Conservation (phyloP, 1,140 invertebrate genomes). For the Cepaea nemoralis region DNA sequence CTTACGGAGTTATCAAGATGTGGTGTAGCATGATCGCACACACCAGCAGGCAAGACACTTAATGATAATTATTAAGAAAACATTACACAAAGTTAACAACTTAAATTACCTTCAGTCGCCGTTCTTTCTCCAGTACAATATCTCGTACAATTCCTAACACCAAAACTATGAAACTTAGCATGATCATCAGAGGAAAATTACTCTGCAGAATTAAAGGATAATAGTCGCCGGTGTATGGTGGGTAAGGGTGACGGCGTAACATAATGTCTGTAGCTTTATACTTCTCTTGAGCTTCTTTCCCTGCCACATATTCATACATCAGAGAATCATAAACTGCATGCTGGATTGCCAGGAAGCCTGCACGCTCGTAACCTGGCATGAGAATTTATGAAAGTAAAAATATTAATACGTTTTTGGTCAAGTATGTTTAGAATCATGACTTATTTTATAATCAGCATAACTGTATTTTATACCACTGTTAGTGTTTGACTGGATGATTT, state of each 20-base stretch:
- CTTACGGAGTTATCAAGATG: too few relatives aligned
- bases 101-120: slow-evolving; percentile 68
- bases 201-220: slow-evolving; percentile 73
- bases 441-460: too few relatives aligned
- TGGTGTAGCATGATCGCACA: too few relatives aligned
- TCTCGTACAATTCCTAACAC: slow-evolving; percentile 68
- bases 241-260: slow-evolving; percentile 75
- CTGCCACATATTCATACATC: slow-evolving; percentile 65
- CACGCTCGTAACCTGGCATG: slow-evolving; percentile 77
- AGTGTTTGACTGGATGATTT: too few relatives aligned
- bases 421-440: too few relatives aligned
- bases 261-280: slow-evolving; percentile 49
- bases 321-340: slow-evolving; percentile 77
- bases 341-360: slow-evolving; percentile 81
- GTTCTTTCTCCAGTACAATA: slow-evolving; percentile 70
- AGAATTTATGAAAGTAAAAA: too few relatives aligned
- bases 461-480: too few relatives aligned
- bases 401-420: too few relatives aligned
- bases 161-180: slow-evolving; percentile 80
- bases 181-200: slow-evolving; percentile 74
- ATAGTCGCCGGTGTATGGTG: slow-evolving; percentile 67
- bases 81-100: too few relatives aligned
- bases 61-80: too few relatives aligned
- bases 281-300: background rate
- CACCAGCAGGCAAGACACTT: too few relatives aligned